phyloP scores from a whole-genome alignment of 2,888 invertebrate species.

The Adelognathus sp. region DNA sequence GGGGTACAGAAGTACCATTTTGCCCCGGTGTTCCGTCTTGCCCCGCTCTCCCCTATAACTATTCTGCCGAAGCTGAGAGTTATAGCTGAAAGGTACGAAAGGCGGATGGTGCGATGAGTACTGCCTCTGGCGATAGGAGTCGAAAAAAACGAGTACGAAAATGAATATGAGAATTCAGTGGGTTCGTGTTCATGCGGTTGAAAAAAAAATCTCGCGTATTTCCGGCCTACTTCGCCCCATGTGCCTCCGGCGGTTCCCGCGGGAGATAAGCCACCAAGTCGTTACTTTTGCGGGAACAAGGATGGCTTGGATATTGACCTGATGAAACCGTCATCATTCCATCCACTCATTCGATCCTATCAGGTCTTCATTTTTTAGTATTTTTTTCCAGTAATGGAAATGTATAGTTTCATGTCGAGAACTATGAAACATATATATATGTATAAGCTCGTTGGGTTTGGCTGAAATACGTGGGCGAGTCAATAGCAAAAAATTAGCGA shows the following conservation, averaged over 20 bases:
- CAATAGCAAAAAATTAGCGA: not conserved
- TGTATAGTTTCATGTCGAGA: not conserved
- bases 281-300: slow-evolving; percentile 64
- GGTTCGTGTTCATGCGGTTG: slow-evolving; percentile 13
- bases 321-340: slow-evolving; percentile 57
- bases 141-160: slow-evolving; percentile 25
- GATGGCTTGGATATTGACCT: slow-evolving; percentile 39
- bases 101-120: slow-evolving; percentile 8
- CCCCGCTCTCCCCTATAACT: too few relatives aligned
- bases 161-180: slow-evolving; percentile 31
- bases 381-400: not conserved
- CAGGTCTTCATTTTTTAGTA: not conserved
- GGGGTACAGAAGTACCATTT: too few relatives aligned
- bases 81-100: not conserved
- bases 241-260: slow-evolving; percentile 10
- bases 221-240: slow-evolving; percentile 35
- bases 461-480: not conserved
- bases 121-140: slow-evolving; percentile 27
- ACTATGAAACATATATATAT: too few relatives aligned
- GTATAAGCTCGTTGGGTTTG: not conserved
- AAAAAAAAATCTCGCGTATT: slow-evolving; percentile 38
- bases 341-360: not conserved
- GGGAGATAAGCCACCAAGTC: slow-evolving; percentile 67
- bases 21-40: too few relatives aligned
- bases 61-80: slow-evolving; percentile 8